These are phyloP conservation scores for Crotalus tigris DNA, from an alignment of 2,113 vertebrate species.

Conservation along the genomic window DNA sequence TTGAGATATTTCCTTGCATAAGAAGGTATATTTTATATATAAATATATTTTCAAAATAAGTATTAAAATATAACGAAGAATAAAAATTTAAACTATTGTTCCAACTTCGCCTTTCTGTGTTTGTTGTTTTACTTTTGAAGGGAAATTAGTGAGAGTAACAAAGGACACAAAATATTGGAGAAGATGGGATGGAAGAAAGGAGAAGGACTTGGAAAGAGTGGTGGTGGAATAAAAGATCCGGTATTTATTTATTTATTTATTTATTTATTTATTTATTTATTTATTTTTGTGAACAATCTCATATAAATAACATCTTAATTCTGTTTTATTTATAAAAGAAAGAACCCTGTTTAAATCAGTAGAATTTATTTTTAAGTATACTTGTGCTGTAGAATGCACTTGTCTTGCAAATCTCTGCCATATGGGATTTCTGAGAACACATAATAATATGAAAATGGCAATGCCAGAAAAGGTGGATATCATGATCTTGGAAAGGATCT, in stretches of 20 bases:
- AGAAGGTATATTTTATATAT: background rate
- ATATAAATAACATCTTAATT: background rate
- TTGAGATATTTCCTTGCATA: background rate
- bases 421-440: background rate
- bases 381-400: background rate
- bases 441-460: background rate
- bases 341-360: background rate
- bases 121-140: slow-evolving; percentile 66
- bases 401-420: background rate
- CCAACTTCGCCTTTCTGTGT: background rate
- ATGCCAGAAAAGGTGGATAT: background rate
- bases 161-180: slow-evolving; percentile 93
- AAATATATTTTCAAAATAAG: background rate
- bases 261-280: background rate
- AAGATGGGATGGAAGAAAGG: slow-evolving; percentile 99
- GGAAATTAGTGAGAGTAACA: slow-evolving; percentile 93
- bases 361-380: background rate
- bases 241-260: slow-evolving; percentile 66
- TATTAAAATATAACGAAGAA: background rate
- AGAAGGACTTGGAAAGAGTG: slow-evolving; percentile 91
- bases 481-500: background rate
- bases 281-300: background rate
- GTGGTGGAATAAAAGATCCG: slow-evolving; percentile 86
- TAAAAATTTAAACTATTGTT: background rate
- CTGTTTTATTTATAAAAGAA: background rate